Evolutionary conservation across 2,113 vertebrate genomes (phyloP).

Genomic region (Dendropsophus ebraccatus): DNA sequence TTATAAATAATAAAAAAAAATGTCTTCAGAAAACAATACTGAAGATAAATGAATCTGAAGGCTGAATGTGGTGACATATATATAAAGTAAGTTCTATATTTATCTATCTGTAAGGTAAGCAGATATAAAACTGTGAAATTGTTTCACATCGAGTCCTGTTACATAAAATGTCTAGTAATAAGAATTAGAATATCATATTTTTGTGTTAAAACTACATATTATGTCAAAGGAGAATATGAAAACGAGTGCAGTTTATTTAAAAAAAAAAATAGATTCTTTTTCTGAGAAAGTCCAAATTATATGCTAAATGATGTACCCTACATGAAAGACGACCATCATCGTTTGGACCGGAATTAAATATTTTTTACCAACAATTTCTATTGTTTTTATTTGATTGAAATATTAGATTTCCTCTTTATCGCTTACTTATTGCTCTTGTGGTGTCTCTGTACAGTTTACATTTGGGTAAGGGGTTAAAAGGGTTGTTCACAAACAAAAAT

Average conservation of each 20-base stretch:
- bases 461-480: too few relatives aligned
- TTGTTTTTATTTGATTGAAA: not conserved
- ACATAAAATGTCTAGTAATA: conserved; percentile 5
- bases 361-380: conserved; percentile 12
- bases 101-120: conserved; percentile 47
- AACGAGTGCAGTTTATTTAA: conserved; percentile 5
- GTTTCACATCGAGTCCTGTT: conserved; percentile 42
- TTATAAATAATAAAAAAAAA: conserved; percentile 61
- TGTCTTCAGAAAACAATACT: conserved; percentile 7
- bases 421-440: too few relatives aligned
- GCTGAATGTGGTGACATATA: conserved; percentile 18
- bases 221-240: conserved; percentile 30
- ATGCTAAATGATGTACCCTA: conserved; percentile 19
- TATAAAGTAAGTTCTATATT: conserved; percentile 33
- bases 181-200: conserved; percentile 28
- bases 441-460: too few relatives aligned
- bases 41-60: conserved; percentile 23
- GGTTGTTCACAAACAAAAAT: too few relatives aligned
- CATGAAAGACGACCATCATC: conserved; percentile 39
- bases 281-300: conserved; percentile 9
- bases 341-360: conserved; percentile 34
- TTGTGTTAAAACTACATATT: conserved; percentile 16
- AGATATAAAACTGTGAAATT: conserved; percentile 54
- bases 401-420: too few relatives aligned
- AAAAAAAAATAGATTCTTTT: not conserved